Conservation (phyloP, 1,140 invertebrate species). For the Apis laboriosa region DNA sequence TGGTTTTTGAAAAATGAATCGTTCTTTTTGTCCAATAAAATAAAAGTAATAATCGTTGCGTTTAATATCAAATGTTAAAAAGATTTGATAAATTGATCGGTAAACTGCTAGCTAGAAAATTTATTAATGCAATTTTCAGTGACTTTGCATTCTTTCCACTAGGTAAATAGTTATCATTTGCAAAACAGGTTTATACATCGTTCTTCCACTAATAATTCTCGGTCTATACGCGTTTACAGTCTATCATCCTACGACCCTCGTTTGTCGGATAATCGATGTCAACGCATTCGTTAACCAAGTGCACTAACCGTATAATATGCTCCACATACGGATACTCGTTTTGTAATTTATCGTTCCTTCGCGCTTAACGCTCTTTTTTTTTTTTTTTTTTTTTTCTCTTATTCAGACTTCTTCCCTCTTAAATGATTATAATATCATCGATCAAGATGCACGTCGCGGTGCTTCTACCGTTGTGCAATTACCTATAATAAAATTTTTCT, state of each 20-base stretch:
- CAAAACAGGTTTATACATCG: conserved; percentile 20
- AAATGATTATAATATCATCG: background rate
- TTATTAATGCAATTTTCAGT: background rate
- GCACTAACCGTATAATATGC: background rate
- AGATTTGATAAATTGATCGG: too few species aligned
- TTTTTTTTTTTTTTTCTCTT: too few species aligned
- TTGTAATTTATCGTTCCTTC: conserved; percentile 8
- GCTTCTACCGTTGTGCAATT: background rate
- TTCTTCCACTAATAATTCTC: conserved; percentile 34
- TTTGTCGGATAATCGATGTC: conserved; percentile 39
- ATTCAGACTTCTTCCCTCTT: background rate
- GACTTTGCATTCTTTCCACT: background rate
- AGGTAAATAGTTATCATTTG: conserved; percentile 1
- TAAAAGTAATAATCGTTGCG: too few species aligned
- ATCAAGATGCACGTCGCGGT: background rate
- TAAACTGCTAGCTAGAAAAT: background rate
- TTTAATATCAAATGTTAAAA: too few species aligned
- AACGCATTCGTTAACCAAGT: conserved; percentile 32
- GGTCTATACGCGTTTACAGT: background rate
- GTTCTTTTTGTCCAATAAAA: too few species aligned
- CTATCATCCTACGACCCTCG: background rate
- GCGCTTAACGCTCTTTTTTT: conserved; percentile 7
- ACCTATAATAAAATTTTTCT: background rate
- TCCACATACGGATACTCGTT: background rate
- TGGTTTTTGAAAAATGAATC: too few species aligned